Evolutionary conservation across 2,797 vertebrate species (phyloP).

Genomic region (Petrocephalus sullivani): DNA sequence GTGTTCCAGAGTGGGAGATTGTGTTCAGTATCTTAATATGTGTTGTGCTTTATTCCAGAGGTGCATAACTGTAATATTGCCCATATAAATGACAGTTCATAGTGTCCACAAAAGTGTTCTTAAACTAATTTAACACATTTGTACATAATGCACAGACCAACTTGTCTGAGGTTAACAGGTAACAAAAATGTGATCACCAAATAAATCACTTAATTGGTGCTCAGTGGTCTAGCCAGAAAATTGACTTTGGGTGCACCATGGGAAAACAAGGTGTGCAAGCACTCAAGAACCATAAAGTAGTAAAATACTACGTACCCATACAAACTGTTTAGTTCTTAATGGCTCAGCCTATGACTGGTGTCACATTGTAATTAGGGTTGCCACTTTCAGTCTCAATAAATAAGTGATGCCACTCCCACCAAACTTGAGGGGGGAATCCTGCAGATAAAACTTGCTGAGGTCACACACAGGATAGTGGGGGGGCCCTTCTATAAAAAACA

Average conservation of each 20-base stretch:
- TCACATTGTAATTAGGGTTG: not conserved
- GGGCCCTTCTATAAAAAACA: not conserved
- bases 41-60: constrained; percentile 29
- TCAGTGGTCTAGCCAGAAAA: not conserved
- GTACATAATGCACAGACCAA: constrained; percentile 3
- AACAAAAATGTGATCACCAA: not conserved
- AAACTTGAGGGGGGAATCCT: not conserved
- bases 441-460: not conserved
- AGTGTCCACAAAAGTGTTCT: constrained; percentile 32
- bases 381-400: not conserved
- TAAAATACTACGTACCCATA: not conserved
- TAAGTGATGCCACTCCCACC: not conserved
- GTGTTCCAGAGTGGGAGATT: constrained; percentile 5
- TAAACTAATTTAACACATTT: constrained; percentile 38
- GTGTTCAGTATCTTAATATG: constrained; percentile 26
- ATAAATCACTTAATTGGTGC: not conserved
- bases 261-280: not conserved
- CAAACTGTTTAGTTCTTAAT: not conserved
- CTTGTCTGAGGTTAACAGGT: not conserved
- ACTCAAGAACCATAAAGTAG: not conserved
- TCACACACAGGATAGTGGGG: not conserved
- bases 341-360: not conserved
- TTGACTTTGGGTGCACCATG: not conserved
- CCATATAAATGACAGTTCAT: constrained; percentile 31
- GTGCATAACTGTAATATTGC: constrained; percentile 18